A percentile compares a stretch with the other conserved stretches of the same genome.
Evolutionary conservation across 2,797 vertebrate genomes (phyloP).

Genomic region (Psittacula echo): DNA sequence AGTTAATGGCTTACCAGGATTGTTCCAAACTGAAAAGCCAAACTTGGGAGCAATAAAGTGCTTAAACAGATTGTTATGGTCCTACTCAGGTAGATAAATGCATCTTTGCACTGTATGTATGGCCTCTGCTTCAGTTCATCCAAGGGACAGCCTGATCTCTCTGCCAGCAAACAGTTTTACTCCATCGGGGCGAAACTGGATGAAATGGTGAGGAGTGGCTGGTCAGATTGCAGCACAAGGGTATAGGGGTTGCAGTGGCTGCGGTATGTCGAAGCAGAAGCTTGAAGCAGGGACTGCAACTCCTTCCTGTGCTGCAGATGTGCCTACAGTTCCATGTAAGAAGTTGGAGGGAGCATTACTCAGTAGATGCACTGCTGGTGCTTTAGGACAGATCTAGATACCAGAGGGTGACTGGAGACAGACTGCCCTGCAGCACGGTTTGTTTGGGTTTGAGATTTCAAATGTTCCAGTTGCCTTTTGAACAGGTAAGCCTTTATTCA

Average conservation of each 20-base stretch:
- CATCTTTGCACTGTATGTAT: background rate
- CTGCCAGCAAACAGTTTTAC: background rate
- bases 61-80: background rate
- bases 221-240: background rate
- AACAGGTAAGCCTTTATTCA: background rate
- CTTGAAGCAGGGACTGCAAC: background rate
- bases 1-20: background rate
- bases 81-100: background rate
- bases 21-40: background rate
- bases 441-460: background rate
- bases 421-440: background rate
- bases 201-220: background rate
- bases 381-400: background rate
- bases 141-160: background rate
- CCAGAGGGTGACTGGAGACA: background rate
- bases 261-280: background rate
- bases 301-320: background rate
- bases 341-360: accelerated
- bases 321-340: background rate
- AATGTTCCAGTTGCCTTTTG: background rate
- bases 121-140: background rate
- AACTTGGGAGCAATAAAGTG: background rate
- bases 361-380: background rate
- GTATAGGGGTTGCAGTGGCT: background rate
- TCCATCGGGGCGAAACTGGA: background rate